Conservation (phyloP, 2,113 vertebrate species). For the Sturnira hondurensis region DNA sequence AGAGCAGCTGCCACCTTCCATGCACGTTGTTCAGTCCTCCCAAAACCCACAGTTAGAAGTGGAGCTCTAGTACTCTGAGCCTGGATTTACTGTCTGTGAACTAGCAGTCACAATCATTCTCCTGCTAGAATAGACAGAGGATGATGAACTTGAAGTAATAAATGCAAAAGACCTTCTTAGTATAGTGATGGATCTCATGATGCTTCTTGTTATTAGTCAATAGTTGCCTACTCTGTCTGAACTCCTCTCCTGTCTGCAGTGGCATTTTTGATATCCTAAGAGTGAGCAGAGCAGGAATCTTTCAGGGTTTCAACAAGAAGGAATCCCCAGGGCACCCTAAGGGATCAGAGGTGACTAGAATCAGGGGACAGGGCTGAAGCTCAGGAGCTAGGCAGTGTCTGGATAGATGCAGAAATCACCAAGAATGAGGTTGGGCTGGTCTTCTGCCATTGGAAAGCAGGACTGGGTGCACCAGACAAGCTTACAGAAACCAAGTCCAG, state of each 20-base stretch:
- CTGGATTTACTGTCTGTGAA: background rate
- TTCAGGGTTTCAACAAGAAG: background rate
- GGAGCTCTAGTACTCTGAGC: fast-evolving
- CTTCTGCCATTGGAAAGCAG: background rate
- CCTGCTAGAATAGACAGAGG: background rate
- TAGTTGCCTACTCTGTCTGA: background rate
- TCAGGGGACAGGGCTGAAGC: background rate
- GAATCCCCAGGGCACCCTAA: too few species aligned
- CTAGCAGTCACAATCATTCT: fast-evolving
- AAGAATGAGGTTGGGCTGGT: fast-evolving
- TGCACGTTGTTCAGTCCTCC: background rate
- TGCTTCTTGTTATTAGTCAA: fast-evolving
- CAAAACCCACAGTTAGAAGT: too few species aligned
- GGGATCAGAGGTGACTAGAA: fast-evolving
- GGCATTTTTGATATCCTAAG: too few species aligned
- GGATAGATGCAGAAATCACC: fast-evolving
- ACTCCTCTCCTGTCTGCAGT: background rate
- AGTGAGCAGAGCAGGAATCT: background rate
- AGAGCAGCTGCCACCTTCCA: fast-evolving
- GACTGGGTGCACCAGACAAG: fast-evolving
- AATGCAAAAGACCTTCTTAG: fast-evolving
- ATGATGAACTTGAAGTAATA: fast-evolving
- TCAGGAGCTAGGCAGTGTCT: background rate
- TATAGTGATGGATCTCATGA: fast-evolving
- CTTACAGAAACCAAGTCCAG: background rate